Conservation (phyloP, 2,888 invertebrate genomes). For the Conomelus anceps region DNA sequence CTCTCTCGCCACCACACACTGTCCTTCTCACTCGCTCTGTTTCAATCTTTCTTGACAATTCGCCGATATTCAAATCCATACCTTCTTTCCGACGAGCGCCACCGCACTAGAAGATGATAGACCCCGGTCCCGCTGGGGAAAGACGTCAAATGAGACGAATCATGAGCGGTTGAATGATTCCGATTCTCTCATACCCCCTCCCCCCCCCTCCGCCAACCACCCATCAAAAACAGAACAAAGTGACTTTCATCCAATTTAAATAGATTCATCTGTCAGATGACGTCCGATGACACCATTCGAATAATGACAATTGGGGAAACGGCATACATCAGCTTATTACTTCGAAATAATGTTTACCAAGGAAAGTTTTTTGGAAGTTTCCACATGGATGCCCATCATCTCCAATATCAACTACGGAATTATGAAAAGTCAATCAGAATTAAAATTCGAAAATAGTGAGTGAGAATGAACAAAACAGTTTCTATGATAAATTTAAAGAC, state of each 20-base stretch:
- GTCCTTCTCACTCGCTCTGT: not conserved
- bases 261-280: not conserved
- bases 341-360: not conserved
- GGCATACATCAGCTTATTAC: not conserved
- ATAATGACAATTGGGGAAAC: not conserved
- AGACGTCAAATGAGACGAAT: not conserved
- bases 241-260: not conserved
- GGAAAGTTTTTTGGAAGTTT: not conserved
- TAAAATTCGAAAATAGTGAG: no score
- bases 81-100: not conserved
- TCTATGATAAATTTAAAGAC: no score
- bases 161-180: not conserved
- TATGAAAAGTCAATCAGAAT: no score
- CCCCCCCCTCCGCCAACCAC: not conserved
- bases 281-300: not conserved
- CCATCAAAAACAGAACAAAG: not conserved
- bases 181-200: not conserved
- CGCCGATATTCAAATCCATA: not conserved
- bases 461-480: no score
- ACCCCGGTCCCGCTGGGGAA: not conserved
- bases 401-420: not conserved
- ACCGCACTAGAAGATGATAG: not conserved
- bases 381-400: no score
- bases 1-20: not conserved
- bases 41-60: not conserved